Base-by-base conservation (phyloP, 1,140 invertebrate species). In the Aphaenogaster floridana region DNA sequence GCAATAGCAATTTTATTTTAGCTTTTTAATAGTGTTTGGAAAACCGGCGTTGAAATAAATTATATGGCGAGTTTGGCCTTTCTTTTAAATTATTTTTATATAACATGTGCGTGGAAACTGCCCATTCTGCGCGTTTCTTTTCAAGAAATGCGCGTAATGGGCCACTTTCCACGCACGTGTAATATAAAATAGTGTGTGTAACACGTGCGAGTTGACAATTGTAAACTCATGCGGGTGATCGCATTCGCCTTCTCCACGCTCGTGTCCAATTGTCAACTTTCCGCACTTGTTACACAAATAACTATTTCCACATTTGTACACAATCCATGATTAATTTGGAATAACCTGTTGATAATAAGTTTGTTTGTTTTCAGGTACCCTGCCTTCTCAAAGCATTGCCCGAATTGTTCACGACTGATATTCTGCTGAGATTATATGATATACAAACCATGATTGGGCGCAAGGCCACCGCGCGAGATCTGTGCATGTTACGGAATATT, bases 401-500 rank as follows among this genome's bases (percentile, higher is more conserved):
- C 1, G 97, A 98, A 92, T 95, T 97, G 61, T 98, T 98, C 89
- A 97, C 96, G 71, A 97, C 97, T 80, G 96, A 97, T 86, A 95
- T 98, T 57, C 95, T 98, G 85, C 95, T 98, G 21, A 96, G 97
- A 91, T 95, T 98, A 28, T 98, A 98, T 94, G 98, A 98, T 93
- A 95, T 98, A 28, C 96, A 97, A 79, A 97, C 97, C 7, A 92
- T 96, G 63, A 95, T 96, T 50, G 98, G 98, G 1, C 96, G 98
- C 57, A 97, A 97, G 92, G 96, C 97, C 57, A 98, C 98, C 61
- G 97, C 98, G 1, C 97, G 98, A 92, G 98, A 98, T 95, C 94
- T 98, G 48, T 98, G 98, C 93, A 96, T 98, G 88, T 96, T 98
- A 88, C 96, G 98, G 79, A 98, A 98, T 94, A 98, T 98, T 95